Evolutionary conservation across 1,140 invertebrate genomes (phyloP), one percentile per base, ranked within the genome.

Genomic region (Cryptotermes secundus): DNA sequence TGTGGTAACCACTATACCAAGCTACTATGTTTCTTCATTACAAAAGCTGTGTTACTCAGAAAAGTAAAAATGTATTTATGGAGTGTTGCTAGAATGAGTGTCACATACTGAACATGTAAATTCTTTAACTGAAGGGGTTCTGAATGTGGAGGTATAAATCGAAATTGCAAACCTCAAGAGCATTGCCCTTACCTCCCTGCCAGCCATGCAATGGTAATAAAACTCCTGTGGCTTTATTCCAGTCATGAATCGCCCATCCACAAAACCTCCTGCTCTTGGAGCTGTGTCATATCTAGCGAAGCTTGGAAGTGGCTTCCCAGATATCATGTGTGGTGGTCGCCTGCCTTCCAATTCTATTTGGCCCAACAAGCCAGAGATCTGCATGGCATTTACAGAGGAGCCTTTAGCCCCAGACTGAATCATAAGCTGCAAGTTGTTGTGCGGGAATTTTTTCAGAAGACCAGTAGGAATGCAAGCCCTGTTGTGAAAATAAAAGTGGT

Each of bases 121-220:
- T n/a, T n/a, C n/a, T n/a, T n/a, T n/a, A n/a, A n/a, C n/a, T n/a
- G n/a, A n/a, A n/a, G n/a, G n/a, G n/a, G n/a, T n/a, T n/a, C n/a
- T n/a, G n/a, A n/a, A n/a, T n/a, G n/a, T n/a, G n/a, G n/a, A n/a
- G n/a, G n/a, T n/a, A n/a, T n/a, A n/a, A n/a, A n/a, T n/a, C n/a
- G n/a, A n/a, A 38, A 38, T 12, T 38, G 38, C 38, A 38, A 38
- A 6, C 26, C 72, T n/a, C 72, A 79, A 36, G 24, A 34, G 24
- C 31, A 45, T 31, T 86, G 86, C 88, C 93, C 45, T 49, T 49
- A 49, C 45, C 45, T 99, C 99, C 90, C 99, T 93, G 85, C 99
- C 99, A 83, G 99, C 99, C 98, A 99, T 99, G 89, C 98, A 99
- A 93, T 99, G 98, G 90, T 99, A 99, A 90, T 99, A 99, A 88